Base-by-base conservation (phyloP, 1,140 invertebrate genomes). In the Helicorthomorpha holstii region DNA sequence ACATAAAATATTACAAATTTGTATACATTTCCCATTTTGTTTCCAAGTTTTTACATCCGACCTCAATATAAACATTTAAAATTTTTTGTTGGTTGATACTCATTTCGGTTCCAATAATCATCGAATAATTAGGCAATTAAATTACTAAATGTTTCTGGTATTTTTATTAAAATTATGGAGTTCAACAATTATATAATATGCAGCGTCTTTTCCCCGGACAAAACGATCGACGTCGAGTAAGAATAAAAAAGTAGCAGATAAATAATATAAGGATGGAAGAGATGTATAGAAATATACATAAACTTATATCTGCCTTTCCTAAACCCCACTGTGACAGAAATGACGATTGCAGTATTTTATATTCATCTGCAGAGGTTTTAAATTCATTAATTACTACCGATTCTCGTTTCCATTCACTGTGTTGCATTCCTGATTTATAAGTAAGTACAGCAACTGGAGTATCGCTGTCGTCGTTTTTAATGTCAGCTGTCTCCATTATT, bases 261-360 rank as follows among this genome's bases (percentile, higher is more conserved):
- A 83, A 72, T 53, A 86, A 71, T 60, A 85, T 77, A 38, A 70
- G 57, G 45, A 80, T 75, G 53, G 79, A 84, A 27, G 73, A 65
- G 27, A 80, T 61, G 61, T 86, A 87, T 22, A 86, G 66, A 23
- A 84, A 61, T 54, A 84, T 75, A 65, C 81, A 85, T 60, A 85
- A 75, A 54, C 79, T 78, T 57, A 85, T 74, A 64, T 86, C 83
- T 56, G 80, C 54, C 24, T 52, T 59, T 52, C 58, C 69, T 49
- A 72, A 63, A 27, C 57, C 56, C 51, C 52, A 58, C 7, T 29
- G 23, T 27, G 50, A 24, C 2, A 22, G n/a, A n/a, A n/a, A n/a
- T n/a, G n/a, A n/a, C n/a, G n/a, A n/a, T n/a, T n/a, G n/a, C n/a
- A n/a, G n/a, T n/a, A n/a, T n/a, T n/a, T n/a, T n/a, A n/a, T n/a